Evolutionary conservation across 2,797 vertebrate genomes (phyloP), one percentile per base, ranked within the genome.

Genomic region (Mustela erminea): DNA sequence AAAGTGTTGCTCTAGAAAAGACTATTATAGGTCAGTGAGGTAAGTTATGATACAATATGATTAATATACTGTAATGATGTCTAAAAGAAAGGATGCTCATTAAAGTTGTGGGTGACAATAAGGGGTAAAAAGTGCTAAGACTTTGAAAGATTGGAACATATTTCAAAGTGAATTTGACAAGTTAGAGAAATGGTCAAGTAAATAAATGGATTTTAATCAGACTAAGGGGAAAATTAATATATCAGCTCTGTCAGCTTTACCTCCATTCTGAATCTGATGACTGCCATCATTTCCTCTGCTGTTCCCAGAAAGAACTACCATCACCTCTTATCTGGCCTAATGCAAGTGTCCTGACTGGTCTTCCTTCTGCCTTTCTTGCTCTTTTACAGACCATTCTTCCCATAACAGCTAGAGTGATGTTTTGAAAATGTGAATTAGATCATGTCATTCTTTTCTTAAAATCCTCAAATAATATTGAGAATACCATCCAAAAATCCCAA

Each of bases 131-230:
- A 70, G 5, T 49, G 25, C 35, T 68, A 90, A 78, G n/a, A 85
- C 18, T 35, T 68, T 91, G 38, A 81, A 92, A 96, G 78, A 91
- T 3, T 11, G 32, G 8, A 85, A 32, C n/a, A 56, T 96, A 90
- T 82, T 96, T 97, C 87, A 95, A 96, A 92, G 62, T 92, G 29
- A 93, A 83, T 68, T 85, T 93, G 85, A 90, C n/a, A 84, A 72
- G 74, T 90, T 35, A 87, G 83, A 84, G 32, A 96, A 95, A 68
- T 90, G 56, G 90, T 60, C 64, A 90, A 86, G 78, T 49, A 82
- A 60, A 88, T 29, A 95, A 86, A 93, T 27, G 38, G 80, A 87
- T 95, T 96, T 96, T 85, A 97, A 82, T 87, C 66, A 94, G 81
- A 43, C 9, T 54, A 78, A 94, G 49, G 29, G 60, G 62, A 60